Evolutionary conservation across 2,888 invertebrate species (phyloP), one percentile per base, ranked within the genome.

Genomic region (Lordiphosa fenestrarum): DNA sequence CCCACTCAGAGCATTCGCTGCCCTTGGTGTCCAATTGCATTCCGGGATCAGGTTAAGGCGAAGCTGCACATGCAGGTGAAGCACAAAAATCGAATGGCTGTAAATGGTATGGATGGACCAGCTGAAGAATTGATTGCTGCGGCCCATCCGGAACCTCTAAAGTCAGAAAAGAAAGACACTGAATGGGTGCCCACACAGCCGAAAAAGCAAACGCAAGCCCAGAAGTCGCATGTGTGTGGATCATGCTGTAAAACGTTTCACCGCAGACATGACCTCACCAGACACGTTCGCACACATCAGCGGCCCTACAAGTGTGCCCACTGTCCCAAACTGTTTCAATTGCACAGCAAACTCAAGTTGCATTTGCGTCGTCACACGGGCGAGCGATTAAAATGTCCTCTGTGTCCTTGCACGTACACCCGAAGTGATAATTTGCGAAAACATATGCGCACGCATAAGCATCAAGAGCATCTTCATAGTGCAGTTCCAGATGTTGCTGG

Each of bases 1-100:
- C 30, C 7, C 7, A 7, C 9, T 30, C 30, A 30, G 10, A 44
- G 15, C 25, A 25, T 30, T 44, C 44, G 44, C 6, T 44, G 44
- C 9, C 25, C 10, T 4, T 44, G 44, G 44, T 44, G 44, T 44
- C 44, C 44, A 15, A 44, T 44, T 15, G 44, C 44, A 30, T 44
- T 44, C 15, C 30, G 30, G 9, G 44, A 44, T 15, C 44, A 44
- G 2, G 15, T 30, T 15, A 44, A 44, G 15, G 30, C 30, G 30
- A 13, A 30, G 44, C 9, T 15, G 1, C 44, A 44, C 30, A 44
- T 44, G 44, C 30, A 33, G 15, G 13, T 15, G 30, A 44, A 44
- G 30, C 44, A 44, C 30, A 33, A 33, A 33, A 44, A 44, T 5
- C 44, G 44, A 4, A 3, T 44, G 10, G 10, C 15, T 9, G 5